These are phyloP conservation scores for Dryobota labecula DNA, from an alignment of 2,888 invertebrate species.

Conservation along the genomic window DNA sequence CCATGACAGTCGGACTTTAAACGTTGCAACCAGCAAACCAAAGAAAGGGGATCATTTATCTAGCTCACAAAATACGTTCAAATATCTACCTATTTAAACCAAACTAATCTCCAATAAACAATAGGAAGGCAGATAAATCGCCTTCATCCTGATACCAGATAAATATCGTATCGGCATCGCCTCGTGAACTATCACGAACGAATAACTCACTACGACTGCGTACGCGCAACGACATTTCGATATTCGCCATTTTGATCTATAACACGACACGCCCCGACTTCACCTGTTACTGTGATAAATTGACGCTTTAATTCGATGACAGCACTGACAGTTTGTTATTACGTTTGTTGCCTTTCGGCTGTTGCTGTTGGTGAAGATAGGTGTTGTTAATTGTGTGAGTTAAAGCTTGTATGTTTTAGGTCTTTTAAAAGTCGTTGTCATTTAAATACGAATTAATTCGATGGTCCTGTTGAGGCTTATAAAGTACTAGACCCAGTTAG, in stretches of 20 bases:
- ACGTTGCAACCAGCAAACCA: neutral
- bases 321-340: slow-evolving; percentile 11
- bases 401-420: neutral
- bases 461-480: neutral
- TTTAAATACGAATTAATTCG: neutral
- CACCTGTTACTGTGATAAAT: slow-evolving; percentile 60
- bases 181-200: slow-evolving; percentile 72
- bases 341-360: slow-evolving; percentile 14
- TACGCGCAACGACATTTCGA: slow-evolving; percentile 73
- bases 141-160: slow-evolving; percentile 56
- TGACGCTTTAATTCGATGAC: slow-evolving; percentile 47
- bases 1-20: neutral
- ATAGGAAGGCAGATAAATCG: slow-evolving; percentile 62
- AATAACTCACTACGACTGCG: slow-evolving; percentile 69
- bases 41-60: neutral
- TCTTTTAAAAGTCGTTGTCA: neutral
- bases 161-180: slow-evolving; percentile 66
- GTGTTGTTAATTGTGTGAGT: slow-evolving; percentile 16
- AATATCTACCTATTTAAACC: slow-evolving; percentile 39
- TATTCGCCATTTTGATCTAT: slow-evolving; percentile 67
- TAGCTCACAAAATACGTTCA: slow-evolving; percentile 1
- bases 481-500: no score
- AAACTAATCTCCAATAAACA: slow-evolving; percentile 61
- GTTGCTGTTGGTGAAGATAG: neutral
- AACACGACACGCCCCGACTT: slow-evolving; percentile 61